Evolutionary conservation across 2,888 invertebrate species (phyloP).

Genomic region (Trachelus troglodyta): DNA sequence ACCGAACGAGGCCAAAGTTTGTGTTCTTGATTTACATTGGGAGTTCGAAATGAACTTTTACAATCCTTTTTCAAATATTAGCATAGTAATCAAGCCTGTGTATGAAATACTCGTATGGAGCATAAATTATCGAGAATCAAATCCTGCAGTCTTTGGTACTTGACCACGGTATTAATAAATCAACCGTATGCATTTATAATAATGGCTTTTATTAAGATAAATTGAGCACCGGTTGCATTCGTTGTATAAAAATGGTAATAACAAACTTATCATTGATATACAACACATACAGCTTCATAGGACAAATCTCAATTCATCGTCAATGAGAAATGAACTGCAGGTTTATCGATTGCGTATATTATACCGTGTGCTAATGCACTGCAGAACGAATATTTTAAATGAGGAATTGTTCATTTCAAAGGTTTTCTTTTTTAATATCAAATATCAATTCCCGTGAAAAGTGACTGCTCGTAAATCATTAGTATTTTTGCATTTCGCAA

Average conservation of each 20-base stretch:
- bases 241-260: neutral
- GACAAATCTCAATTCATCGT: neutral
- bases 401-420: neutral
- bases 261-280: neutral
- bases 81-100: neutral
- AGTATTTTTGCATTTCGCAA: neutral
- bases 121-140: neutral
- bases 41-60: constrained; percentile 4
- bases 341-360: neutral
- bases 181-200: neutral
- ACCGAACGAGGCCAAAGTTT: constrained; percentile 35
- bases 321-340: neutral
- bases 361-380: neutral
- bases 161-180: neutral
- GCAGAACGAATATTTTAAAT: neutral
- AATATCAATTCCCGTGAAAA: neutral
- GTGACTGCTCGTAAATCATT: neutral
- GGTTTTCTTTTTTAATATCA: neutral
- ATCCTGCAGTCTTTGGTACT: neutral
- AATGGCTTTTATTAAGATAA: neutral
- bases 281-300: neutral
- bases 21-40: constrained; percentile 32
- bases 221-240: neutral
- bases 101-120: neutral
- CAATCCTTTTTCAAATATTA: neutral